These are phyloP conservation scores for Drosophila malerkotliana DNA, from an alignment of 1,140 invertebrate genomes.

Conservation along the genomic window DNA sequence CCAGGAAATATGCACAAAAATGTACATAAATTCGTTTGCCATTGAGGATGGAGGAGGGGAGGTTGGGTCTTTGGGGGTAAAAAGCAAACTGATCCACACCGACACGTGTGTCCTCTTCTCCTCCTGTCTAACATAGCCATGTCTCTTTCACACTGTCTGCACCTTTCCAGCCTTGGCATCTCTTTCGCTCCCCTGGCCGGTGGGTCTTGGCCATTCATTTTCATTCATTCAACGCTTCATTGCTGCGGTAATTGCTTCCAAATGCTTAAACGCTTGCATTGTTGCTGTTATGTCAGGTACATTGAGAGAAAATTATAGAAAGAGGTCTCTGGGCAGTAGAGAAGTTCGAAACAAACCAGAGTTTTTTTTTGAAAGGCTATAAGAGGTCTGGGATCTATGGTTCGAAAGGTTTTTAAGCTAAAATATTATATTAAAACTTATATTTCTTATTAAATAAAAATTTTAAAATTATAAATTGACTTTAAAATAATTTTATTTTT, in stretches of 20 bases:
- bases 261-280: conserved; percentile 82
- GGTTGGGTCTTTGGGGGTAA: background rate
- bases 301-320: conserved; percentile 3
- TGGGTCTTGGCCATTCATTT: conserved; percentile 45
- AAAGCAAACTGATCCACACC: conserved; percentile 46
- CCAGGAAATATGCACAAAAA: conserved; percentile 72
- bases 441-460: no score
- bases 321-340: no score
- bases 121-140: conserved; percentile 1
- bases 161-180: background rate
- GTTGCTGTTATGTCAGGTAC: conserved; percentile 43
- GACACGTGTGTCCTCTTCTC: conserved; percentile 44
- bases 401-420: no score
- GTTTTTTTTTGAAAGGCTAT: no score
- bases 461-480: no score
- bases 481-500: no score
- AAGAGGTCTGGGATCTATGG: no score
- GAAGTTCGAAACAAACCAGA: no score
- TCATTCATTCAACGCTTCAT: conserved; percentile 77
- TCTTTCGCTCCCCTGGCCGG: conserved; percentile 19
- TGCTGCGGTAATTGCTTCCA: conserved; percentile 81
- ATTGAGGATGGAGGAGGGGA: no score
- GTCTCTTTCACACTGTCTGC: background rate
- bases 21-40: conserved; percentile 69
- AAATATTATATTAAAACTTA: no score